Base-by-base conservation (phyloP, 2,888 invertebrate species). In the Leptinotarsa rubiginosa region DNA sequence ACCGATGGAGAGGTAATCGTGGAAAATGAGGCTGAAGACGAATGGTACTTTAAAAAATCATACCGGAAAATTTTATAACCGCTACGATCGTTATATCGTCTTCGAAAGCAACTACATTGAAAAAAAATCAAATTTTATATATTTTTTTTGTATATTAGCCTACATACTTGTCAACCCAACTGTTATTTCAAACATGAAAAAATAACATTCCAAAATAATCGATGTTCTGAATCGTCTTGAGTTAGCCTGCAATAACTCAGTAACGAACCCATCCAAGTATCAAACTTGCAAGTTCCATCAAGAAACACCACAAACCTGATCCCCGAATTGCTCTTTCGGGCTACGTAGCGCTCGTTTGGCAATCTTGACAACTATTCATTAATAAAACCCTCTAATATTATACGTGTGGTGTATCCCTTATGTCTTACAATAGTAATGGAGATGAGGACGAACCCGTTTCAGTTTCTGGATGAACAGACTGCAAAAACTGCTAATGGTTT, bases 301-400 rank as follows among this genome's bases (percentile, higher is more conserved):
- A 41, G 62, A 62, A 62, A 62, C 62, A 62, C 62, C 25, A 62
- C n/a, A 12, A 62, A 62, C 62, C 4, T n/a, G 16, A 62, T 62
- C 41, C 62, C 62, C 2, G 7, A 1, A 41, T n/a, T 10, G 62
- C 41, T 62, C 31, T 62, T 62, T 13, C n/a, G 31, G 31, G 25
- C 31, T 31, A 16, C 31, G n/a, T 15, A n/a, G 18, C n/a, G 16
- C 62, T 10, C 25, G n/a, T 62, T 62, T 12, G 31, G 41, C 62
- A 62, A 62, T 62, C 62, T 31, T 62, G 62, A 62, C 62, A 62
- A 62, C 41, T 62, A 62, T 62, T 62, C 62, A 62, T 62, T 62
- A 62, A 62, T 62, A 62, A 62, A 62, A 62, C 62, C 25, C 62
- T 18, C 18, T 62, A 62, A 62, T 62, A 62, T 62, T 62, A 62